Base-by-base conservation (phyloP, 2,888 invertebrate species). In the Fragum fragum region DNA sequence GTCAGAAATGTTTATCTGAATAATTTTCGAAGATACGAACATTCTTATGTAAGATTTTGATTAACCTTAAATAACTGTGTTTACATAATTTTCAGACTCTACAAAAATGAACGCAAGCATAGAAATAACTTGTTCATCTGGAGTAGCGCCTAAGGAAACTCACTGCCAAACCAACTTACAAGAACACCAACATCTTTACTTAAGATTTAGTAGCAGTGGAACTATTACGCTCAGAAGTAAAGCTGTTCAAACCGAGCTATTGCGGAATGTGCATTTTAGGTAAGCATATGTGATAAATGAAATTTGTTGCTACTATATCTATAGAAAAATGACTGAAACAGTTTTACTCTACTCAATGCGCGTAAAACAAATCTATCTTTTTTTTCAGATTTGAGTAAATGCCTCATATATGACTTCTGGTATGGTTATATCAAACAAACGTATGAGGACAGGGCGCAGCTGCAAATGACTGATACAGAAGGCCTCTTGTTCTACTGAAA, bases 391-490 rank as follows among this genome's bases (percentile, higher is more conserved):
- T 36, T 95, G 39, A 93, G 91, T 0, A 95, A 95, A 90, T 76
- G 80, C 1, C 82, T 92, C 26, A 92, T 95, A 89, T 95, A 94
- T 80, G 91, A 93, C 63, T 94, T 73, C 94, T 82, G 86, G 75
- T 94, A 94, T 77, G 89, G 91, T 74, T 57, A 82, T 39, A 72
- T 86, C 26, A 84, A 86, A 47, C 1, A 29, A 9, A 73, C 68
- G 47, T 86, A 82, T 36, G 76, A 68, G 21, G 1, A 73, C 6
- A 73, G 18, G 0, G 76, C 77, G 2, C 69, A 77, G 26, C 75
- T 86, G 7, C 75, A 76, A 26, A 81, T 92, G 72, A 81, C 83
- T 0, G 87, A 87, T 47, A 85, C 87, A n/a, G 85, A 83, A 28
- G 53, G 61, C 18, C 42, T 86, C 14, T 72, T 78, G 23, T 86